Conservation (phyloP, 2,888 invertebrate genomes). For the Epsilonema sp. region DNA sequence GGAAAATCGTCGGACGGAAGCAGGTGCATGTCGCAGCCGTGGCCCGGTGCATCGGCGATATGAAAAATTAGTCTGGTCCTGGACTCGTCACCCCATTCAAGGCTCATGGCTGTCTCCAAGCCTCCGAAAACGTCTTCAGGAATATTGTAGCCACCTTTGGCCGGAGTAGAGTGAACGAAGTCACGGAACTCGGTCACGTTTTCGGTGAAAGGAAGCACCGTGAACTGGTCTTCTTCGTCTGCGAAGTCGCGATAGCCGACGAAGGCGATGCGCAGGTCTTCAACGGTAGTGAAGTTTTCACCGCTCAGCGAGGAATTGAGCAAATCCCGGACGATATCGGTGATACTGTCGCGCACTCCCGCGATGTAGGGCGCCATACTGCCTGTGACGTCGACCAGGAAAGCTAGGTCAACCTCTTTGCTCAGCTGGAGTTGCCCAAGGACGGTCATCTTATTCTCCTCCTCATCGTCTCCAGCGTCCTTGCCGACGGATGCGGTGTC, state of each 20-base stretch:
- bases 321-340: slow-evolving; percentile 3
- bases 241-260: slow-evolving; percentile 9
- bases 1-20: slow-evolving; percentile 1
- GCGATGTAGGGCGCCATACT: slow-evolving; percentile 8
- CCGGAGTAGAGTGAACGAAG: slow-evolving; percentile 3
- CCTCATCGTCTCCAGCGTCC: too few species aligned
- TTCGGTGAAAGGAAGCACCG: slow-evolving; percentile 1
- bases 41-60: slow-evolving; percentile 9
- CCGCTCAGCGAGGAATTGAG: background rate
- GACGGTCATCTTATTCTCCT: too few species aligned
- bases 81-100: slow-evolving; percentile 6
- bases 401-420: background rate
- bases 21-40: background rate
- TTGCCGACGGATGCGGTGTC: too few species aligned
- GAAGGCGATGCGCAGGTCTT: slow-evolving; percentile 3
- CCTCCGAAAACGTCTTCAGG: slow-evolving; percentile 11
- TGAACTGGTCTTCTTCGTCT: slow-evolving; percentile 4
- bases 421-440: too few species aligned
- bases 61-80: slow-evolving; percentile 10
- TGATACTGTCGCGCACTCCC: slow-evolving; percentile 5
- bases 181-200: slow-evolving; percentile 1
- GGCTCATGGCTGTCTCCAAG: slow-evolving; percentile 3
- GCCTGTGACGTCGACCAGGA: slow-evolving; percentile 8
- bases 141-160: slow-evolving; percentile 3
- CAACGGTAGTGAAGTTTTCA: background rate